phyloP scores from a whole-genome alignment of 2,888 invertebrate genomes.

The Cosmopolites sordidus region DNA sequence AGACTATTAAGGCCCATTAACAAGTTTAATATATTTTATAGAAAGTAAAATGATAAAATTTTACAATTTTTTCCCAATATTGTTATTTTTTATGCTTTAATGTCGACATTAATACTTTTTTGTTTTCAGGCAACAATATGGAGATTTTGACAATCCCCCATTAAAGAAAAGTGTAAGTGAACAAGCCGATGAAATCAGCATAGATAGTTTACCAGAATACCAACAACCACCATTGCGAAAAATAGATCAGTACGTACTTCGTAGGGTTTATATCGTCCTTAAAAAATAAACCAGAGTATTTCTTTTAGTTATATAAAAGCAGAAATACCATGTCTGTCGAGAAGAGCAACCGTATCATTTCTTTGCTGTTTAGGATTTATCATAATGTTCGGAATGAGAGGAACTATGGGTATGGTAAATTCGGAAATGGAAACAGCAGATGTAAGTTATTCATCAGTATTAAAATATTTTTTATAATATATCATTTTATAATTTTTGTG shows the following conservation, averaged over 20 bases:
- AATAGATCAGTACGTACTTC: constrained; percentile 62
- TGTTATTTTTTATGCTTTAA: too few relatives aligned
- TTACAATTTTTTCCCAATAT: too few relatives aligned
- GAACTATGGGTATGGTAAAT: constrained; percentile 98
- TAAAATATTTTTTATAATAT: too few relatives aligned
- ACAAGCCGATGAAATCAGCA: constrained; percentile 61
- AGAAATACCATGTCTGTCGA: constrained; percentile 80
- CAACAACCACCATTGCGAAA: constrained; percentile 80
- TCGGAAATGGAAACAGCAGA: constrained; percentile 49
- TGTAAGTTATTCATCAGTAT: too few relatives aligned
- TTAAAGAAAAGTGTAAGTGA: constrained; percentile 54
- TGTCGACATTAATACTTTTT: too few relatives aligned
- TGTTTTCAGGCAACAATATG: constrained; percentile 65
- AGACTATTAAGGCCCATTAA: too few relatives aligned
- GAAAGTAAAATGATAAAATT: too few relatives aligned
- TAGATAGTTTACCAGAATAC: constrained; percentile 76
- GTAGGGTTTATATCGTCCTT: background rate
- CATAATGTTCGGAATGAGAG: constrained; percentile 96
- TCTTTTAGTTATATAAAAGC: constrained; percentile 63
- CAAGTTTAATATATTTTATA: too few relatives aligned
- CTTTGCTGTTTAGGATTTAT: constrained; percentile 86
- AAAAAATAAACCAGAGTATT: background rate
- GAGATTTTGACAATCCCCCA: constrained; percentile 59
- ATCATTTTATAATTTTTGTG: too few relatives aligned
- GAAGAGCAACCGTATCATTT: constrained; percentile 82